Base-by-base conservation (phyloP, 2,888 invertebrate species). In the Cremastobaeus sp. region DNA sequence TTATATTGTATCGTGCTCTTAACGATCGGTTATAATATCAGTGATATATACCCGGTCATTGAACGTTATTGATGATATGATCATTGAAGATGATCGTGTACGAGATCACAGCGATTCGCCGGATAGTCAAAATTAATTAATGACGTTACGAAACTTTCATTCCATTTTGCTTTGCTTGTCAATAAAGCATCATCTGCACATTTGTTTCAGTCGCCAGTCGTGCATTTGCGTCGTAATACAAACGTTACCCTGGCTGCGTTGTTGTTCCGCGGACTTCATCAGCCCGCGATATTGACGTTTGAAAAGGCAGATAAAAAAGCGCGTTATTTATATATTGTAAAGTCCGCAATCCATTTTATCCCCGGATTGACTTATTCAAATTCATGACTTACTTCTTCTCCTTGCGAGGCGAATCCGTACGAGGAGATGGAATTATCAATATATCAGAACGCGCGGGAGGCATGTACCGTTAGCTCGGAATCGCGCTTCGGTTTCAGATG, bases 391-490 rank as follows among this genome's bases (percentile, higher is more conserved):
- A 64, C 64, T 57, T 43, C 41, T 14, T 17, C 48, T 54, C 34
- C 3, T 14, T 52, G 41, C 37, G 55, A 45, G 37, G 57, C 50
- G 55, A 35, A 52, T 37, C 30, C 41, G 21, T 18, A 34, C 55
- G 35, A 18, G 50, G 34, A 71, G 64, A 71, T 52, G 52, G 59
- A 59, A 71, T 71, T 57, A 65, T 71, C 64, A 71, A 64, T 64
- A 71, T 35, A 70, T 70, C 70, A 70, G 64, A 54, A 45, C 35
- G 48, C 62, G 70, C 70, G 64, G 70, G 70, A 70, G 52, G 70
- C 54, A 21, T n/a, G 43, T 70, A 70, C 70, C 62, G 70, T 70
- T 70, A 70, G 18, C 32, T 70, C 28, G 39, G 57, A 64, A 64
- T 70, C 64, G 70, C 70, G 41, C 62, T 62, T 70, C 41, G 48